Evolutionary conservation across 2,888 invertebrate species (phyloP).

Genomic region (Altica lythri): DNA sequence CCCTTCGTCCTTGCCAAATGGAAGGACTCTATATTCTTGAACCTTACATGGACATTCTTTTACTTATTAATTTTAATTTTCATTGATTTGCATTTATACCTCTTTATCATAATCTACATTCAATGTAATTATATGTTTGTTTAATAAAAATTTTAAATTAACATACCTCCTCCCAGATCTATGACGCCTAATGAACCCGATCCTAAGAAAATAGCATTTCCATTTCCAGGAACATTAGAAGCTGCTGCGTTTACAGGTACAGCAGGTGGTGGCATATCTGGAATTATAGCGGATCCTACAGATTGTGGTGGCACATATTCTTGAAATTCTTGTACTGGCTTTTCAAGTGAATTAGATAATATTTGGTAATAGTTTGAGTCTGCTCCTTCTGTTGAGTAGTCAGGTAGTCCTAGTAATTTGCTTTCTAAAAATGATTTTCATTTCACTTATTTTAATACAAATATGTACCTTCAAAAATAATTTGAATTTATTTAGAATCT

Average conservation of each 20-base stretch:
- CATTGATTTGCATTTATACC: too few relatives aligned
- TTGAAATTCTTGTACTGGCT: conserved; percentile 47
- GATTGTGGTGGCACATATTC: conserved; percentile 44
- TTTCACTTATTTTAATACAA: too few relatives aligned
- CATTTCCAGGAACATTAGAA: conserved; percentile 43
- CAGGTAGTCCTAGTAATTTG: conserved; percentile 25
- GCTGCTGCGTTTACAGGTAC: conserved; percentile 48
- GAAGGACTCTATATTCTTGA: too few relatives aligned
- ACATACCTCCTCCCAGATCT: conserved; percentile 48
- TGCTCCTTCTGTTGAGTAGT: conserved; percentile 10
- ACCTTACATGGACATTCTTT: too few relatives aligned
- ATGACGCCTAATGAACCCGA: conserved; percentile 54
- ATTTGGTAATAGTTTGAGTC: conserved; percentile 11
- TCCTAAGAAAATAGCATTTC: conserved; percentile 50
- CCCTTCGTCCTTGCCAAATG: too few relatives aligned
- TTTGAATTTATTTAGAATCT: too few relatives aligned
- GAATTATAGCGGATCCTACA: conserved; percentile 47
- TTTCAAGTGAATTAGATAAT: conserved; percentile 44
- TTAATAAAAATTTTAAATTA: too few relatives aligned
- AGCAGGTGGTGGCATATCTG: conserved; percentile 46
- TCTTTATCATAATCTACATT: too few relatives aligned
- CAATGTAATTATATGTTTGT: too few relatives aligned
- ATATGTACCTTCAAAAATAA: too few relatives aligned
- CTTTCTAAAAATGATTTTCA: too few relatives aligned
- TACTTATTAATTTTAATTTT: too few relatives aligned